Evolutionary conservation across 2,797 vertebrate genomes (phyloP), one percentile per base, ranked within the genome.

Genomic region (Danio albolineatus): DNA sequence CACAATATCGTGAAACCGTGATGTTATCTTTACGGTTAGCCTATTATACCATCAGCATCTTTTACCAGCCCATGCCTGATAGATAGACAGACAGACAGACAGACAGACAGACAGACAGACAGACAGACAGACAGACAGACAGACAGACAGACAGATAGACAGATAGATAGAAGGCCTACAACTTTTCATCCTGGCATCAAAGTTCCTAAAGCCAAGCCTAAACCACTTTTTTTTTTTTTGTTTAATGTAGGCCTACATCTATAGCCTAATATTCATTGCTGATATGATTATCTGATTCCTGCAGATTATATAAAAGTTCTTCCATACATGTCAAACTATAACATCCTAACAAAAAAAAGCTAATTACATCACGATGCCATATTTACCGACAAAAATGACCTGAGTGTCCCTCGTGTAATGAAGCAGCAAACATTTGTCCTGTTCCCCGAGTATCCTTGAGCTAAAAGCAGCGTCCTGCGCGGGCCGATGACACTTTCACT

Each of bases 401-500:
- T 6, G 5, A 41, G 51, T 19, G 38, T 36, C 51, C 17, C 56
- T 13, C 0, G 0, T 19, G 17, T 44, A 39, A 59, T 10, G n/a
- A 77, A 28, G 19, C 14, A 19, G 43, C 44, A 60, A 60, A 17
- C 19, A 43, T 44, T 38, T 16, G 17, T 44, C 38, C 62, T 49
- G 16, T 39, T 71, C 5, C 10, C 41, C 14, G 9, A 44, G 53
- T 46, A 72, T 79, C 48, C 59, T 79, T 72, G 76, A 61, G 46
- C 66, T 9, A 56, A 28, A 76, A 41, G 7, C 60, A 16, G 44
- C 43, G 57, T n/a, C 16, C 64, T 49, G 46, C 17, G 61, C 38
- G 38, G 44, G 61, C 28, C 78, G 70, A 66, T 65, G 43, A 74
- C 61, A 73, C 61, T 74, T 73, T 61, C 54, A 69, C 62, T 75